A percentile compares a stretch with the other conserved stretches of the same genome.
Conservation (phyloP, 2,888 invertebrate genomes). For the Tuberolachnus salignus region DNA sequence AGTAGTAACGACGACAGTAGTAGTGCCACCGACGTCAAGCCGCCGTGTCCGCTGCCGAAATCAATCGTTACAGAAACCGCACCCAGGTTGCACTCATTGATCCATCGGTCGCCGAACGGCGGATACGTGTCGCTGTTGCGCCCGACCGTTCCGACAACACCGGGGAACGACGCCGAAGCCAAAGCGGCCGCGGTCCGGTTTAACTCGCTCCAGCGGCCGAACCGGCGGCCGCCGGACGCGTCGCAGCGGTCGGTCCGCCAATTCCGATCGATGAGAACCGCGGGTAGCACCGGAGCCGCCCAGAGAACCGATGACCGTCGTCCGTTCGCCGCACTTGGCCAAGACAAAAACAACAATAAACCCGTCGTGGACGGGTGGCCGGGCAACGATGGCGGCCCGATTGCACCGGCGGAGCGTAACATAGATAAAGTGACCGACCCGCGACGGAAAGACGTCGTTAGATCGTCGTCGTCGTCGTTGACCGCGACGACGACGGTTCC, state of each 20-base stretch:
- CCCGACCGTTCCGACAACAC: slow-evolving; percentile 49
- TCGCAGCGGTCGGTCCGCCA: slow-evolving; percentile 15
- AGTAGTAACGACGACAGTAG: slow-evolving; percentile 48
- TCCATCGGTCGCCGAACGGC: slow-evolving; percentile 22
- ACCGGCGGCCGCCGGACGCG: slow-evolving; percentile 22
- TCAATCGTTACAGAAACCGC: background rate
- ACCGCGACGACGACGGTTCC: slow-evolving; percentile 15
- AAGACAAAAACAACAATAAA: no score
- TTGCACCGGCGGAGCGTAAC: background rate
- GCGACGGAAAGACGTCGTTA: background rate
- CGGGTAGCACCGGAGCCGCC: background rate
- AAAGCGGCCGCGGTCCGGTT: slow-evolving; percentile 37
- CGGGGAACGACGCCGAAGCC: no score
- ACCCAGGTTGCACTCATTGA: slow-evolving; percentile 47
- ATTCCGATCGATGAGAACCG: slow-evolving; percentile 41
- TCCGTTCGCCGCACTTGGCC: background rate
- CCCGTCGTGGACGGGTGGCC: background rate
- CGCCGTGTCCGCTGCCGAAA: slow-evolving; percentile 1
- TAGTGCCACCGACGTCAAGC: background rate
- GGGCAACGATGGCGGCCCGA: background rate
- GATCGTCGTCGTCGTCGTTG: no score
- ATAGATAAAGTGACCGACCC: background rate
- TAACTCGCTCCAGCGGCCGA: slow-evolving; percentile 29
- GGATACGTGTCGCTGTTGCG: slow-evolving; percentile 50
- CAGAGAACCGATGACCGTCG: background rate